Evolutionary conservation across 1,140 invertebrate species (phyloP), one percentile per base, ranked within the genome.

Genomic region (Bombus superbus): DNA sequence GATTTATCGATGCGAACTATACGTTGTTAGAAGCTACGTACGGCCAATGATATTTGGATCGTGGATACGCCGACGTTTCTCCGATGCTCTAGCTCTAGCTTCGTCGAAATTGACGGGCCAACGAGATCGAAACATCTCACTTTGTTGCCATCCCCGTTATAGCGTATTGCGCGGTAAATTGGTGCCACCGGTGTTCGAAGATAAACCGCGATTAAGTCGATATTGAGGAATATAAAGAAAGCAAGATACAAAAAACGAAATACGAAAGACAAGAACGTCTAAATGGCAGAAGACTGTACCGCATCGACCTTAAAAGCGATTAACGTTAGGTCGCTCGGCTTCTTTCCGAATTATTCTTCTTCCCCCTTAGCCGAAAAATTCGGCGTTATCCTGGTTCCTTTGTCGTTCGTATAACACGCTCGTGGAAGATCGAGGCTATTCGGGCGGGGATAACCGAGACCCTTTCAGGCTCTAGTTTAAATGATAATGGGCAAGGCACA

Each of bases 391-490:
- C 9, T 10, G 0, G 10, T 13, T 64, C 25, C 18, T 75, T 15
- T n/a, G 40, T 81, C 25, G 15, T 35, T 81, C n/a, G 22, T n/a
- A 64, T 84, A 81, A 81, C 88, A 73, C 42, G 79, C 38, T 66
- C 28, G 35, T 15, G 62, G 64, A 88, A 89, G 73, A 84, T 44
- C 53, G 40, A 73, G 83, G 72, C 79, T 75, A 40, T 87, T 85
- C 73, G 79, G 76, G 35, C 78, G 71, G 8, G 72, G 38, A 59
- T 74, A 86, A 81, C 68, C 66, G 59, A 62, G 76, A 68, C 47
- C 88, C 86, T 81, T 84, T 87, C 88, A 89, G 79, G 80, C 35
- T 89, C 66, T 75, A 87, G 85, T 90, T 90, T 87, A 87, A 90
- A 89, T 90, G 88, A 90, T 90, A 90, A 90, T 89, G 82, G 82